These are phyloP conservation scores for Picathartes gymnocephalus DNA, from an alignment of 2,113 vertebrate species.

Conservation along the genomic window DNA sequence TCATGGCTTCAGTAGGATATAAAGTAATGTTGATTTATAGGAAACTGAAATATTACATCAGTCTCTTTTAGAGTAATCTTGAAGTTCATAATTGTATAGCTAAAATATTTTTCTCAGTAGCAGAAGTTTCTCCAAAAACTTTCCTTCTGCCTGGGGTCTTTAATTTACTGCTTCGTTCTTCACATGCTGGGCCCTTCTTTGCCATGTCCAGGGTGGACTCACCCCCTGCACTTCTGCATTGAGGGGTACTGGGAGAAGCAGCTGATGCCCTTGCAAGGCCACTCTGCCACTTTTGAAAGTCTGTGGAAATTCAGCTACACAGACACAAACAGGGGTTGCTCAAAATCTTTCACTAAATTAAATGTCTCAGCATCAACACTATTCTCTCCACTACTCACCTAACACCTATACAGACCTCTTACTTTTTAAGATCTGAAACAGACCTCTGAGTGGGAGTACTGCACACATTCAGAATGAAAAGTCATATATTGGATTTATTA, in stretches of 20 bases:
- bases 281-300: background rate
- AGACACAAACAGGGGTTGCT: background rate
- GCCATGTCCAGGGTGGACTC: accelerated
- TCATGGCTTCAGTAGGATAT: background rate
- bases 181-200: accelerated
- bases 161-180: background rate
- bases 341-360: background rate
- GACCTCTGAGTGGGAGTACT: background rate
- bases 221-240: background rate
- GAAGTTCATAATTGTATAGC: background rate
- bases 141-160: background rate
- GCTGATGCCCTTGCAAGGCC: background rate
- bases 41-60: background rate
- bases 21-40: background rate
- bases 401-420: background rate
- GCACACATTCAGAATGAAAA: background rate
- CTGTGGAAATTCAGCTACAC: background rate
- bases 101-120: background rate
- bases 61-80: background rate
- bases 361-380: background rate
- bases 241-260: background rate
- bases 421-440: background rate
- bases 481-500: background rate
- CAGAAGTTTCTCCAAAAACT: background rate
- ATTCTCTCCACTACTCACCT: background rate